phyloP scores from a whole-genome alignment of 2,888 invertebrate species.

The Thera obeliscata region DNA sequence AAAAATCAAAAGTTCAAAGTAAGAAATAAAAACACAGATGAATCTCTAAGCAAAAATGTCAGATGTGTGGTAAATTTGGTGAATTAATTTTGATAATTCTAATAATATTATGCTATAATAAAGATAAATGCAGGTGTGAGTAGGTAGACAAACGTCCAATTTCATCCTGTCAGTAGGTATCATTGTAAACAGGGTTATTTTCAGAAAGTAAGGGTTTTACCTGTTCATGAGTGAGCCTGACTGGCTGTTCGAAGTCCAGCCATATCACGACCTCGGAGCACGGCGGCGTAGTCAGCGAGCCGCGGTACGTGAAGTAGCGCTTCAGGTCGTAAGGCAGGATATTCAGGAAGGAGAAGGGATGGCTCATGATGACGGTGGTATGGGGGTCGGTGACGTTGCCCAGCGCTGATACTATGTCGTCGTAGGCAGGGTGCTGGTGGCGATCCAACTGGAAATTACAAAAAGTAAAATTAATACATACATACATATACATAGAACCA shows the following conservation, averaged over 20 bases:
- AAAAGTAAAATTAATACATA: neutral
- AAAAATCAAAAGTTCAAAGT: too few relatives aligned
- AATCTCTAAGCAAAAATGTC: too few relatives aligned
- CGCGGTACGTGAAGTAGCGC: slow-evolving; percentile 92
- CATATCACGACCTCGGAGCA: slow-evolving; percentile 93
- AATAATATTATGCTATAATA: too few relatives aligned
- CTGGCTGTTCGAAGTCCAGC: slow-evolving; percentile 91
- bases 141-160: too few relatives aligned
- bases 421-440: slow-evolving; percentile 82
- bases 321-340: slow-evolving; percentile 82
- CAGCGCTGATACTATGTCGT: slow-evolving; percentile 84
- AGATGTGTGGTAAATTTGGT: too few relatives aligned
- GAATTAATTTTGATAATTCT: too few relatives aligned
- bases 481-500: neutral
- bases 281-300: slow-evolving; percentile 94
- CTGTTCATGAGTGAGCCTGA: slow-evolving; percentile 87
- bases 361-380: slow-evolving; percentile 72
- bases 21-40: too few relatives aligned
- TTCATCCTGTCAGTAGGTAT: too few relatives aligned
- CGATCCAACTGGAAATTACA: slow-evolving; percentile 70
- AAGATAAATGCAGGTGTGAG: too few relatives aligned
- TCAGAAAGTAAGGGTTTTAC: slow-evolving; percentile 58
- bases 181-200: too few relatives aligned
- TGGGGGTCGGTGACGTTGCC: slow-evolving; percentile 83
- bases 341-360: slow-evolving; percentile 81